Conservation (phyloP, 1,140 invertebrate genomes). For the Drosophila mojavensis region DNA sequence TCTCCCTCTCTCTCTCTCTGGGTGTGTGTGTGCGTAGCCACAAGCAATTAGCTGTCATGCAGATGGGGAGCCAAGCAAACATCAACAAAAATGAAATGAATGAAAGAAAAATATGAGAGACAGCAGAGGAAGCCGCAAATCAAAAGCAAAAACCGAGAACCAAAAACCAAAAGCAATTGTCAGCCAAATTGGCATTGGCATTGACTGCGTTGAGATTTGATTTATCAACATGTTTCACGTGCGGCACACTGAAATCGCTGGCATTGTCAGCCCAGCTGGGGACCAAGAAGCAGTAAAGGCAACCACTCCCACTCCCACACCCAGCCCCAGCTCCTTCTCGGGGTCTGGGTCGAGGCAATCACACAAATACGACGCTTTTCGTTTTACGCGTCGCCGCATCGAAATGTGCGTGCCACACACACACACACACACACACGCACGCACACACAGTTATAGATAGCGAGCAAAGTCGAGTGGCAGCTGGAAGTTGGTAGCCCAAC, state of each 20-base stretch:
- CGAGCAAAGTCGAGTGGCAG: neutral
- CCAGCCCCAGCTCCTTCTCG: no score
- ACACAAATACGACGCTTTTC: conserved; percentile 73
- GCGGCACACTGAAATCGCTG: conserved; percentile 48
- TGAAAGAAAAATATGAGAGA: neutral
- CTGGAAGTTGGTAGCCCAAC: conserved; percentile 35
- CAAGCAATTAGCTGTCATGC: conserved; percentile 68
- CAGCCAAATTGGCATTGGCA: conserved; percentile 79
- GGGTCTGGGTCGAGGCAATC: conserved; percentile 30
- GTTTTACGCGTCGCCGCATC: conserved; percentile 75
- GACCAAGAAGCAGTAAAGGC: conserved; percentile 30
- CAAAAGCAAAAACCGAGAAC: conserved; percentile 42
- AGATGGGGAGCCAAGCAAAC: conserved; percentile 12
- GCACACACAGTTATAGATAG: no score
- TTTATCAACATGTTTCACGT: conserved; percentile 80
- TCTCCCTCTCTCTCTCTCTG: neutral
- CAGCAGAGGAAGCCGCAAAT: conserved; percentile 29
- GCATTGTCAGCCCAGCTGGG: conserved; percentile 72
- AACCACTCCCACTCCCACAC: no score
- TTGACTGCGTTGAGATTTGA: conserved; percentile 78
- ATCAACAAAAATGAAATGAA: conserved; percentile 30
- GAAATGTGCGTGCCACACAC: conserved; percentile 69
- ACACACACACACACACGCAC: neutral
- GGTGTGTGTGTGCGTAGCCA: conserved; percentile 26
- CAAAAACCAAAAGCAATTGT: conserved; percentile 66